Conservation (phyloP, 2,888 invertebrate genomes). For the Acheta domesticus region DNA sequence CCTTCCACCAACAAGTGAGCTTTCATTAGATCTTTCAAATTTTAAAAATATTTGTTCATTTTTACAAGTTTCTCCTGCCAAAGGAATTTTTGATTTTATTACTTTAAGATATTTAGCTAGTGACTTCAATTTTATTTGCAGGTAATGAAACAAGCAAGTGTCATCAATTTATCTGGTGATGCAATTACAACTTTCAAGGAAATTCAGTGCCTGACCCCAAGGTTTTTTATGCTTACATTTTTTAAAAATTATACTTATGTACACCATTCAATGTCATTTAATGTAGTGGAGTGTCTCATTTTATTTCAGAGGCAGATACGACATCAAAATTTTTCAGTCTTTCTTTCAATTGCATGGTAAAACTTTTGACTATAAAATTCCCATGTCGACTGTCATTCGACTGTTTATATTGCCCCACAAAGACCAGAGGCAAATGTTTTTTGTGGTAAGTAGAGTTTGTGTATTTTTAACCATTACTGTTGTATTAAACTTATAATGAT, state of each 20-base stretch:
- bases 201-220: constrained; percentile 95
- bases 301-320: constrained; percentile 86
- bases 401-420: constrained; percentile 94
- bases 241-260: background rate
- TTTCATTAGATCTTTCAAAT: background rate
- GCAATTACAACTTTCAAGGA: constrained; percentile 96
- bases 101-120: background rate
- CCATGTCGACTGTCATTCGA: constrained; percentile 92
- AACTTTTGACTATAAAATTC: constrained; percentile 99
- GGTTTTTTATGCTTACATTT: constrained; percentile 54
- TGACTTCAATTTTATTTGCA: constrained; percentile 32
- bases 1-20: constrained; percentile 80
- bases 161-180: constrained; percentile 96
- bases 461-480: no score
- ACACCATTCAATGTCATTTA: background rate
- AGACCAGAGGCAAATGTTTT: constrained; percentile 97
- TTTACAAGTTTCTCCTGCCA: background rate
- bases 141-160: constrained; percentile 95
- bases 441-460: constrained; percentile 65
- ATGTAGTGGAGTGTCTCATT: constrained; percentile 46
- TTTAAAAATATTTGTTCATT: background rate
- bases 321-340: constrained; percentile 88
- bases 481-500: no score
- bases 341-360: constrained; percentile 94
- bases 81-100: background rate